A percentile compares a stretch with the other conserved stretches of the same genome.
Evolutionary conservation across 2,888 invertebrate genomes (phyloP).

Genomic region (Dioctria linearis): DNA sequence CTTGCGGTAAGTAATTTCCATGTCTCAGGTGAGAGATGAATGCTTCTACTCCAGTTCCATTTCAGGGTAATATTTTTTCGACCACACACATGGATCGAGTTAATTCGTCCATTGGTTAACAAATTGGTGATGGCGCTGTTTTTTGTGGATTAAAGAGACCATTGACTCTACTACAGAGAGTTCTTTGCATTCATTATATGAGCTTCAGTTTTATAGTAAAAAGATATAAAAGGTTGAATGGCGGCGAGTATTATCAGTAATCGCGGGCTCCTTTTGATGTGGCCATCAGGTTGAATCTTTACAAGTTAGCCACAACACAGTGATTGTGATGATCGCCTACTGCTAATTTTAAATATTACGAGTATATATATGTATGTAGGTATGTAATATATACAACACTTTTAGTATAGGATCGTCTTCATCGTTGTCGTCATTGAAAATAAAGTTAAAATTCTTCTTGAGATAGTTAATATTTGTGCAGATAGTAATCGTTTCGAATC

Average conservation of each 20-base stretch:
- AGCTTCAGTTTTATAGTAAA: constrained; percentile 21
- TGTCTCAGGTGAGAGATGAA: constrained; percentile 45
- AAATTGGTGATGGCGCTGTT: constrained; percentile 42
- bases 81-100: constrained; percentile 32
- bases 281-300: constrained; percentile 6
- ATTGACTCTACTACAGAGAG: constrained; percentile 16
- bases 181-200: constrained; percentile 48
- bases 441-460: not conserved
- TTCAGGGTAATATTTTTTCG: constrained; percentile 30
- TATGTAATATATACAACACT: not conserved
- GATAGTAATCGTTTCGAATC: constrained; percentile 45
- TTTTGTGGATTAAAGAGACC: constrained; percentile 46
- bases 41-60: constrained; percentile 51
- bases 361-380: no score
- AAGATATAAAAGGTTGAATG: constrained; percentile 23
- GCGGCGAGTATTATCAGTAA: constrained; percentile 9
- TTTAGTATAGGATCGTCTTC: constrained; percentile 21
- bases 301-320: not conserved
- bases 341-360: constrained; percentile 38
- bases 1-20: constrained; percentile 29
- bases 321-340: constrained; percentile 40
- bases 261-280: constrained; percentile 46
- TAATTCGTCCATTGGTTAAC: constrained; percentile 22
- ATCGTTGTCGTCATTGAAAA: no score
- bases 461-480: constrained; percentile 43